A percentile compares a stretch with the other conserved stretches of the same genome.
These are phyloP conservation scores for Chrysolina americana DNA, from an alignment of 2,888 invertebrate species.

Conservation along the genomic window DNA sequence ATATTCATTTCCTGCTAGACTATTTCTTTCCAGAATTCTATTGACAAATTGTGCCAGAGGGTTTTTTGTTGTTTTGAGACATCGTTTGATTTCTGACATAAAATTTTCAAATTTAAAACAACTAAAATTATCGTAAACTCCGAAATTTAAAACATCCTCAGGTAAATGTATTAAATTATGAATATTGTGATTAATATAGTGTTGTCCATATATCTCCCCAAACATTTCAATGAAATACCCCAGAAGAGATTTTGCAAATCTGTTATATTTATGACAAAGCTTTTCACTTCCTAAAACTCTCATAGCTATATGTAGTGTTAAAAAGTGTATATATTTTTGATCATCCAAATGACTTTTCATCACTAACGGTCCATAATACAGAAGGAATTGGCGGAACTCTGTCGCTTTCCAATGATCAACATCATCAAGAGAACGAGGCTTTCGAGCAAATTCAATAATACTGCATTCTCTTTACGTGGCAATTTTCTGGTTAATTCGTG, in stretches of 20 bases:
- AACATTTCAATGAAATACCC: conserved; percentile 47
- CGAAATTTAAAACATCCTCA: conserved; percentile 22
- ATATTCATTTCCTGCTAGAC: neutral
- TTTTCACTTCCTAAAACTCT: conserved; percentile 43
- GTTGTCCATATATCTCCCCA: conserved; percentile 47
- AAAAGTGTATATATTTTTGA: conserved; percentile 47
- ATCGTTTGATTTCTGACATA: conserved; percentile 21
- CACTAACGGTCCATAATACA: conserved; percentile 54
- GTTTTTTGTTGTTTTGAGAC: conserved; percentile 14
- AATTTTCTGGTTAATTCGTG: conserved; percentile 23
- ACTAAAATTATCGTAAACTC: conserved; percentile 20
- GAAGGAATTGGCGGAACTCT: conserved; percentile 52
- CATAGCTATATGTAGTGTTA: conserved; percentile 48
- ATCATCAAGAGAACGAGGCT: conserved; percentile 38
- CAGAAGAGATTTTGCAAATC: conserved; percentile 48
- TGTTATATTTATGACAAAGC: conserved; percentile 33
- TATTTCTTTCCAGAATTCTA: conserved; percentile 23
- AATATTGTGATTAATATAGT: conserved; percentile 48
- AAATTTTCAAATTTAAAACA: conserved; percentile 25
- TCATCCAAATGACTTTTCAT: conserved; percentile 44
- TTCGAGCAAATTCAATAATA: conserved; percentile 26
- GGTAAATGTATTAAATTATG: conserved; percentile 24
- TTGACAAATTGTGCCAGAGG: conserved; percentile 20
- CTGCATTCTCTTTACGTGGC: conserved; percentile 21
- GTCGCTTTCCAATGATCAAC: conserved; percentile 53